Evolutionary conservation across 2,113 vertebrate genomes (phyloP).

Genomic region (Saccopteryx leptura): DNA sequence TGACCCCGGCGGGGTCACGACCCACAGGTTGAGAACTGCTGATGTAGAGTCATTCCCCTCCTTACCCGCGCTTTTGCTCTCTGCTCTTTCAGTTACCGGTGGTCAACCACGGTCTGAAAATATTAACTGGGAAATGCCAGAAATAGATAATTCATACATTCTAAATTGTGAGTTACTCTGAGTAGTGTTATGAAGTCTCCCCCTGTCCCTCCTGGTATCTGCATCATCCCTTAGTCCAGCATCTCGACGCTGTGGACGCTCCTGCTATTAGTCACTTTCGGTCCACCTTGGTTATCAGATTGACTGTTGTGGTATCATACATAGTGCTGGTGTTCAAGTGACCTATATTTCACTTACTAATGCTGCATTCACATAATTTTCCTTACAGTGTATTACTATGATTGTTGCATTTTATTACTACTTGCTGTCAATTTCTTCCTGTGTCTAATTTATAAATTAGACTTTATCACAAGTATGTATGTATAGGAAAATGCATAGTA

Average conservation of each 20-base stretch:
- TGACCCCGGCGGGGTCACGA: too few relatives aligned
- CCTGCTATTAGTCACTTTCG: not conserved
- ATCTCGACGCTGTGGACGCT: not conserved
- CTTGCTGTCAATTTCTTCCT: not conserved
- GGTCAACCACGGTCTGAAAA: not conserved
- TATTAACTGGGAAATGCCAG: not conserved
- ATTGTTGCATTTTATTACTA: not conserved
- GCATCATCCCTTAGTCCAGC: not conserved
- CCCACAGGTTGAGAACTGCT: too few relatives aligned
- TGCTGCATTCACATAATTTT: not conserved
- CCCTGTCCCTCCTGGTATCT: not conserved
- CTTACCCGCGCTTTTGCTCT: not conserved
- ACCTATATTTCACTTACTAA: not conserved
- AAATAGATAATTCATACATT: not conserved
- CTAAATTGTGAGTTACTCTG: not conserved
- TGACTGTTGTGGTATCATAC: too few relatives aligned
- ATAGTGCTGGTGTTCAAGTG: not conserved
- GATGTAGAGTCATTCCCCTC: too few relatives aligned
- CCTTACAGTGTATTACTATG: not conserved
- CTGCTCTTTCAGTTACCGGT: not conserved
- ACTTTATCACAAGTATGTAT: not conserved
- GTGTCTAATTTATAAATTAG: not conserved
- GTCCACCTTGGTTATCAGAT: not conserved
- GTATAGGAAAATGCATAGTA: not conserved
- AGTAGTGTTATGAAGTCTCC: not conserved